phyloP scores from a whole-genome alignment of 2,888 invertebrate genomes.

The Cheilosia grossa region DNA sequence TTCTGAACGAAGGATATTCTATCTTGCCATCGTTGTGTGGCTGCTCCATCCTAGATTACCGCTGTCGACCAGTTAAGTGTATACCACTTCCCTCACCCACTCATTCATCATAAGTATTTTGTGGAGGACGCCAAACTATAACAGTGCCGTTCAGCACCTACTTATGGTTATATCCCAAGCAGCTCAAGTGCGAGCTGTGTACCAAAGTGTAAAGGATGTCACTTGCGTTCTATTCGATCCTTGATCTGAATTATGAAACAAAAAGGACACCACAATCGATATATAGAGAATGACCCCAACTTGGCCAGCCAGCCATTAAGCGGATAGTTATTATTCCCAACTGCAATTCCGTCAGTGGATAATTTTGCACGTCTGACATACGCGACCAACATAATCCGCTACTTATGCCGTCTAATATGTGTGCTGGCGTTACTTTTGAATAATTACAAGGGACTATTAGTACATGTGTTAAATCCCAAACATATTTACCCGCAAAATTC shows the following conservation, averaged over 20 bases:
- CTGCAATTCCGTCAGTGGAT: conserved; percentile 7
- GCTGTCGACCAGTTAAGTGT: conserved; percentile 51
- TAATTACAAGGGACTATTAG: conserved; percentile 50
- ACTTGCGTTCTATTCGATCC: conserved; percentile 22
- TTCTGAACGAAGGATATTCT: conserved; percentile 37
- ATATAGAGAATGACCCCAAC: conserved; percentile 56
- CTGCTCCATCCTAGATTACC: conserved; percentile 34
- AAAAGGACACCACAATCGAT: conserved; percentile 52
- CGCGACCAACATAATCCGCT: conserved; percentile 51
- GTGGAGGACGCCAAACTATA: conserved; percentile 45
- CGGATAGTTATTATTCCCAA: conserved; percentile 50
- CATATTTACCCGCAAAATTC: conserved; percentile 65
- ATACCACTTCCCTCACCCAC: conserved; percentile 49
- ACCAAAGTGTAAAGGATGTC: conserved; percentile 32
- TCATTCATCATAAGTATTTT: conserved; percentile 64
- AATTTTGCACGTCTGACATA: conserved; percentile 58
- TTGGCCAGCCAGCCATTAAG: conserved; percentile 3
- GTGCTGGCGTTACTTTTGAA: conserved; percentile 53
- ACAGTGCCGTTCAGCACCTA: conserved; percentile 47
- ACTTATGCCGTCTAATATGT: conserved; percentile 48
- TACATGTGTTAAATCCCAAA: conserved; percentile 52
- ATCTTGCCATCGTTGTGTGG: conserved; percentile 9
- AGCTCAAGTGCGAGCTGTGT: conserved; percentile 16
- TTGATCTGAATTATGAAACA: conserved; percentile 50
- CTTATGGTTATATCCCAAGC: conserved; percentile 46